Percentiles rank a stretch among this genome's conserved stretches.
phyloP scores from a whole-genome alignment of 2,888 invertebrate genomes.

The Julus scanicus region DNA sequence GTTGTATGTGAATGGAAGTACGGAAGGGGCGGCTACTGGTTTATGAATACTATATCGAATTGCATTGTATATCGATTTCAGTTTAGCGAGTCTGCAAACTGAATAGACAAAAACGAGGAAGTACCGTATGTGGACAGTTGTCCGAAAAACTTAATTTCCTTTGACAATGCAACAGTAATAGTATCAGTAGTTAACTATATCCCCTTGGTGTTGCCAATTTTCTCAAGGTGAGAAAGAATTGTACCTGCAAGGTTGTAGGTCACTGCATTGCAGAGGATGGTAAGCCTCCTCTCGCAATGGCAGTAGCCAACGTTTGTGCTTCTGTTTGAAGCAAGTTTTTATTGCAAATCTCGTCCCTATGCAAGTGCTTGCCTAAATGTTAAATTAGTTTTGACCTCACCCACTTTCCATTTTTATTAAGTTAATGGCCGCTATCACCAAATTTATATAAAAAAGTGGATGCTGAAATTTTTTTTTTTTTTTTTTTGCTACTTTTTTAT shows the following conservation, averaged over 20 bases:
- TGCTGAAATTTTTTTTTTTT: too few relatives aligned
- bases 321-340: conserved; percentile 21
- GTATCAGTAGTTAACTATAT: conserved; percentile 16
- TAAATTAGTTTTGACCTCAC: conserved; percentile 11
- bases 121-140: neutral
- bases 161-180: neutral
- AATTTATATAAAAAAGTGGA: conserved; percentile 21
- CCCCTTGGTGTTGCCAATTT: conserved; percentile 43
- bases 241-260: conserved; percentile 40
- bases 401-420: neutral
- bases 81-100: neutral
- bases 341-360: conserved; percentile 50
- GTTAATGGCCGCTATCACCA: conserved; percentile 45
- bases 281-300: neutral
- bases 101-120: neutral
- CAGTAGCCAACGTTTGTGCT: conserved; percentile 34
- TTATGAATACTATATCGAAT: neutral
- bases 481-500: conserved; percentile 41
- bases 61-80: neutral
- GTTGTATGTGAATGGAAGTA: conserved; percentile 22
- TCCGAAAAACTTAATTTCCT: conserved; percentile 1
- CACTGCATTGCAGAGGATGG: conserved; percentile 1
- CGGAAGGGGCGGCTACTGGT: conserved; percentile 47
- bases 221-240: conserved; percentile 2
- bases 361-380: conserved; percentile 50